A percentile compares a stretch with the other conserved stretches of the same genome.
Conservation (phyloP, 2,888 invertebrate species). For the Aporophyla nigra region DNA sequence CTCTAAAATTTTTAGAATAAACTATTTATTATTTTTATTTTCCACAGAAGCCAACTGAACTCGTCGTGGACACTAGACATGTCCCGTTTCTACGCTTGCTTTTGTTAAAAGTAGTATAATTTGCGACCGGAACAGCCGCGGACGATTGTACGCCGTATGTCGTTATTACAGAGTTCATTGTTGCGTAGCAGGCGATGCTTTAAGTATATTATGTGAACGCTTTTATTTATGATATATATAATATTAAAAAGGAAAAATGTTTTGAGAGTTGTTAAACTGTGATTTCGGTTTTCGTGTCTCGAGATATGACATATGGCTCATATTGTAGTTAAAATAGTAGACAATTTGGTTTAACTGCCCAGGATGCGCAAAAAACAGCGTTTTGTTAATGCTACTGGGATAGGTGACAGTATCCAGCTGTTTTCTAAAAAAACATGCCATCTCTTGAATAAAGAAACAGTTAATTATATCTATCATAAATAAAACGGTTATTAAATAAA, state of each 20-base stretch:
- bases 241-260: not conserved
- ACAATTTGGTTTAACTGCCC: not conserved
- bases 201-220: slow-evolving; percentile 56
- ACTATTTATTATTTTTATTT: not conserved
- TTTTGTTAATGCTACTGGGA: not conserved
- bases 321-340: not conserved
- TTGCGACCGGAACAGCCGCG: slow-evolving; percentile 41
- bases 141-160: slow-evolving; percentile 40
- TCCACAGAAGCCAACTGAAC: slow-evolving; percentile 79
- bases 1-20: not conserved
- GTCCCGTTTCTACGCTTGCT: slow-evolving; percentile 87
- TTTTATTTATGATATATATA: slow-evolving; percentile 49
- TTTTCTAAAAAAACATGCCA: not conserved
- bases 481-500: slow-evolving; percentile 57
- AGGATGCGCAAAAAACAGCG: not conserved
- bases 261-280: not conserved
- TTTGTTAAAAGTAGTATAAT: slow-evolving; percentile 77
- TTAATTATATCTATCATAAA: slow-evolving; percentile 39
- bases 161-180: slow-evolving; percentile 55
- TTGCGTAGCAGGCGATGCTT: slow-evolving; percentile 61
- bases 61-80: slow-evolving; percentile 83
- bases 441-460: not conserved
- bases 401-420: not conserved
- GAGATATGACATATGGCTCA: not conserved
- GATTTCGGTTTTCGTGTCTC: not conserved